Percentiles rank a stretch among this genome's conserved stretches.
These are phyloP conservation scores for Bilobella aurantiaca DNA, from an alignment of 1,140 invertebrate genomes.

Conservation along the genomic window DNA sequence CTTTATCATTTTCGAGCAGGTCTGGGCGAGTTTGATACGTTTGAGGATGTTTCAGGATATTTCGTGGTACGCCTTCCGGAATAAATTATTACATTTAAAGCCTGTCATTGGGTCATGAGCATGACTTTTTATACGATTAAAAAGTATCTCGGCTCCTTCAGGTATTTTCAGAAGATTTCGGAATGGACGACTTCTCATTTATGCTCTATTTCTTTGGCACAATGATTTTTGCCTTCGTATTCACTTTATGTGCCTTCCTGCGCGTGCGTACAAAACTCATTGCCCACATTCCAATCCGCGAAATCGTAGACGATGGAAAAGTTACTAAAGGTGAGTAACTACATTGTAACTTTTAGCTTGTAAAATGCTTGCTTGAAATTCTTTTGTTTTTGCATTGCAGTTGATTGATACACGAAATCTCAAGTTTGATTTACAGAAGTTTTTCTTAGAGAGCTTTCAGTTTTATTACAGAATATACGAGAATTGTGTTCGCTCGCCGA, in stretches of 20 bases:
- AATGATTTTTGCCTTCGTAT: neutral
- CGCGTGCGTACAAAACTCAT: neutral
- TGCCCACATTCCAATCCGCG: neutral
- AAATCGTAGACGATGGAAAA: neutral
- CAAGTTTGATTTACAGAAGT: too few relatives aligned
- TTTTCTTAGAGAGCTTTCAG: too few relatives aligned
- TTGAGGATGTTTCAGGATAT: constrained; percentile 19
- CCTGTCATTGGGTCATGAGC: too few relatives aligned
- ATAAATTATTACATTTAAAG: too few relatives aligned
- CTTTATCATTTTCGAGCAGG: constrained; percentile 19
- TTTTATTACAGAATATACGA: too few relatives aligned
- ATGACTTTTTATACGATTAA: too few relatives aligned
- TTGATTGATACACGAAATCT: too few relatives aligned
- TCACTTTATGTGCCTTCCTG: neutral
- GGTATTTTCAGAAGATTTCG: neutral
- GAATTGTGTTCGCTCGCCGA: too few relatives aligned
- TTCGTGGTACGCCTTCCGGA: constrained; percentile 4
- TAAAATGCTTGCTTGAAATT: too few relatives aligned
- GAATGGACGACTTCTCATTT: neutral
- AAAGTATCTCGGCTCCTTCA: neutral
- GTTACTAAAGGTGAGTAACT: neutral
- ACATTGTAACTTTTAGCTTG: too few relatives aligned
- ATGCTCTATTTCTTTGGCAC: neutral
- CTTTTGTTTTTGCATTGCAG: too few relatives aligned
- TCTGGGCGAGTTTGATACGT: constrained; percentile 12